These are phyloP conservation scores for Myathropa florea DNA, from an alignment of 2,888 invertebrate genomes.

Conservation along the genomic window DNA sequence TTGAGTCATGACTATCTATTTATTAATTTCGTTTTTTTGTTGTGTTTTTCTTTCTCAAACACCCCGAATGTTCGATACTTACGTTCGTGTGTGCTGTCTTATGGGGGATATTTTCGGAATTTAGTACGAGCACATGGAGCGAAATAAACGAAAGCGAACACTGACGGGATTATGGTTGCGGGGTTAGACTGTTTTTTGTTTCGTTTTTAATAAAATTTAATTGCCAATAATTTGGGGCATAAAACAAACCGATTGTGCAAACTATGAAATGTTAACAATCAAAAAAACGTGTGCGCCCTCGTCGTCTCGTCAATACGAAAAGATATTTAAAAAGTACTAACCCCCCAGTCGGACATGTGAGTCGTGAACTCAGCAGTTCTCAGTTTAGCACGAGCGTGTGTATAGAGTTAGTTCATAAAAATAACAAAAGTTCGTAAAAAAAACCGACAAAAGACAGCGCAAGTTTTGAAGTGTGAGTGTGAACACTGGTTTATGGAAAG, in stretches of 20 bases:
- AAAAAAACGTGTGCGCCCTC: neutral
- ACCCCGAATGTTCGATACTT: neutral
- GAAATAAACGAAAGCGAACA: neutral
- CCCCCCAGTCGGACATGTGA: neutral
- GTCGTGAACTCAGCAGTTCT: too few relatives aligned
- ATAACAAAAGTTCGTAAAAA: too few relatives aligned
- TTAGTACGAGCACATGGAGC: slow-evolving; percentile 1
- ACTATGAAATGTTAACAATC: neutral
- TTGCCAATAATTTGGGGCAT: neutral
- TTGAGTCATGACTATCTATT: neutral
- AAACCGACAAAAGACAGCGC: too few relatives aligned
- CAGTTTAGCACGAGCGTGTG: neutral
- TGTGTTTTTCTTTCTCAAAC: neutral
- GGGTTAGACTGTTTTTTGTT: neutral
- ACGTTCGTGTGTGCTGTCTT: neutral
- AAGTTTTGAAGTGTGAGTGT: too few relatives aligned
- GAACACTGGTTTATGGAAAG: too few relatives aligned
- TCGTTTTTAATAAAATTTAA: slow-evolving; percentile 8
- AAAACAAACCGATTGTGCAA: slow-evolving; percentile 12
- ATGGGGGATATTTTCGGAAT: slow-evolving; percentile 21
- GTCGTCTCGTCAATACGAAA: neutral
- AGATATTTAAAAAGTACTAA: neutral
- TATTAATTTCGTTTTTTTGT: neutral
- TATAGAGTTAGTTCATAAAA: neutral
- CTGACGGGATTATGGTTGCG: too few relatives aligned